These are phyloP conservation scores for Sciurus vulgaris DNA, from an alignment of 2,797 vertebrate genomes.

Conservation along the genomic window DNA sequence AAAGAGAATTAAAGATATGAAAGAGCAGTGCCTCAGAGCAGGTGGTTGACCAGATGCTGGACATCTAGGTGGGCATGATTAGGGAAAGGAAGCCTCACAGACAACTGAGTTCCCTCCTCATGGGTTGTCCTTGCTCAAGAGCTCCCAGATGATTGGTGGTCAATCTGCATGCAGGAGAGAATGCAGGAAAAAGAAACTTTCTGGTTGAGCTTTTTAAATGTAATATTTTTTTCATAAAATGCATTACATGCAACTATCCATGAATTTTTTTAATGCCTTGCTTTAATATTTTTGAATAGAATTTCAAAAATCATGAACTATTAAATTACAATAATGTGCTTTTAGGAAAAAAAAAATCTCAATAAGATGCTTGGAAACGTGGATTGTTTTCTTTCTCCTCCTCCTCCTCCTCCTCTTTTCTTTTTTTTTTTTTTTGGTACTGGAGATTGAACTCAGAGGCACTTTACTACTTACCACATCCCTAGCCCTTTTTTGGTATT, in stretches of 20 bases:
- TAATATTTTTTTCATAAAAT: neutral
- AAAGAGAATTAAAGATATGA: neutral
- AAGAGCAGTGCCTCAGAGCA: neutral
- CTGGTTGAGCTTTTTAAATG: neutral
- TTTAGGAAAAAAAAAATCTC: neutral
- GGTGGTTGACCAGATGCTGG: neutral
- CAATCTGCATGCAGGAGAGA: neutral
- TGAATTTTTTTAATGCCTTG: neutral
- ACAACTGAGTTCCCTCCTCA: neutral
- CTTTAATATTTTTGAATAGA: neutral
- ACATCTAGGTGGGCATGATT: too few relatives aligned
- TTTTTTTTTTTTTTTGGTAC: too few relatives aligned
- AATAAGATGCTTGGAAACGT: neutral
- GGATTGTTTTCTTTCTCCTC: neutral
- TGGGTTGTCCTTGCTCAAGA: neutral
- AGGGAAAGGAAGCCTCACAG: neutral
- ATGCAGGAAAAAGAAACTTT: neutral
- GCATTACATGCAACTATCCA: neutral
- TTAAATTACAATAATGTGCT: neutral
- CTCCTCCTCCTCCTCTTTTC: too few relatives aligned
- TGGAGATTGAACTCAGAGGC: too few relatives aligned
- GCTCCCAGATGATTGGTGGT: neutral
- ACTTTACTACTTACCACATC: too few relatives aligned
- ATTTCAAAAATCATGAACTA: slow-evolving; percentile 36
- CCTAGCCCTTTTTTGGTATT: too few relatives aligned